Conservation (phyloP, 2,113 vertebrate species). For the Nothoprocta perdicaria region DNA sequence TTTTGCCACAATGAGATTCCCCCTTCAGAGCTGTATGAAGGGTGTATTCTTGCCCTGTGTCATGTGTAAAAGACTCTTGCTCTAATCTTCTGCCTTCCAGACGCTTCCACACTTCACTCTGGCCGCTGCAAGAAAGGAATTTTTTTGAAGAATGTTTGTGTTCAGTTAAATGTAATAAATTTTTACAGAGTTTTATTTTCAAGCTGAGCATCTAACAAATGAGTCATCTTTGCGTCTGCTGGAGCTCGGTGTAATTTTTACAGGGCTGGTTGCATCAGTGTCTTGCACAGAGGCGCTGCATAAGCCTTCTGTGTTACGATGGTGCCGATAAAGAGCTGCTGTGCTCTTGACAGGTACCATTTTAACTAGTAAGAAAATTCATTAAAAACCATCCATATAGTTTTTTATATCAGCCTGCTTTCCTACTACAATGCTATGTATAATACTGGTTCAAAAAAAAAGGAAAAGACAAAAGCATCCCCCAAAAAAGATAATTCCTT, state of each 20-base stretch:
- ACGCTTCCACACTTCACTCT: not conserved
- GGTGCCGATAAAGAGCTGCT: not conserved
- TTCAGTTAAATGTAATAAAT: not conserved
- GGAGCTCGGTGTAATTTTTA: not conserved
- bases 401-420: not conserved
- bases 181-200: rapidly evolving
- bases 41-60: not conserved
- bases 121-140: not conserved
- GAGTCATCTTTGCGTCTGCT: not conserved
- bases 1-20: not conserved
- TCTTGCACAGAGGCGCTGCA: rapidly evolving
- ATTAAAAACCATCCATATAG: not conserved
- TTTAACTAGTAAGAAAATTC: not conserved
- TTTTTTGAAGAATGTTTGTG: not conserved
- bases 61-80: not conserved
- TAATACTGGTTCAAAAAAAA: not conserved
- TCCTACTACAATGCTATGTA: not conserved
- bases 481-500: not conserved
- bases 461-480: not conserved
- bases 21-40: not conserved
- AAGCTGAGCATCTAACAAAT: not conserved
- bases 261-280: not conserved
- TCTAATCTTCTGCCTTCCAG: not conserved
- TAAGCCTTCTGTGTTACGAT: not conserved
- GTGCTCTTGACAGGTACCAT: not conserved